phyloP scores from a whole-genome alignment of 1,140 invertebrate species.

The Dinoponera quadriceps region DNA sequence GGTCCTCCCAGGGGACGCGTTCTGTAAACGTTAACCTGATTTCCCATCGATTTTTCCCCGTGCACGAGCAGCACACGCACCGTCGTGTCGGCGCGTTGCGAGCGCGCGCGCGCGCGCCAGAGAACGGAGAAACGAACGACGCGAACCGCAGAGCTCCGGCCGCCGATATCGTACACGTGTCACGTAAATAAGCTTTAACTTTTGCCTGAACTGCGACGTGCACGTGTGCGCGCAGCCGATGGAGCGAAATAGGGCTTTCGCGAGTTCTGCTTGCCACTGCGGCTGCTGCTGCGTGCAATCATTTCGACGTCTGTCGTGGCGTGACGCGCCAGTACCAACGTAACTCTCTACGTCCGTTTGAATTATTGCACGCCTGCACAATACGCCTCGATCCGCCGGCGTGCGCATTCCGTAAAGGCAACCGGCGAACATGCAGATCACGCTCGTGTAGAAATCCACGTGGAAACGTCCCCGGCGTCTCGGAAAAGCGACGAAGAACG shows the following conservation, averaged over 20 bases:
- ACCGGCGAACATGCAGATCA: slow-evolving; percentile 42
- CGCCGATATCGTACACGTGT: slow-evolving; percentile 6
- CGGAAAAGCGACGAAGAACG: background rate
- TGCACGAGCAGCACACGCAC: background rate
- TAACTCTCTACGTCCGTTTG: slow-evolving; percentile 48
- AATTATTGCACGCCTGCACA: slow-evolving; percentile 60
- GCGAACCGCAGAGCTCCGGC: background rate
- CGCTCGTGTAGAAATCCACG: background rate
- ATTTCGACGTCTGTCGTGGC: slow-evolving; percentile 56
- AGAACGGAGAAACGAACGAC: background rate
- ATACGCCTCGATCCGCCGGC: slow-evolving; percentile 40
- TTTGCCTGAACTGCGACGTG: background rate
- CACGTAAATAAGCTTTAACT: slow-evolving; percentile 37
- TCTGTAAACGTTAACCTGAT: slow-evolving; percentile 25
- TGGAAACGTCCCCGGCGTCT: slow-evolving; percentile 1
- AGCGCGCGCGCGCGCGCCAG: no score
- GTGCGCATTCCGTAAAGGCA: slow-evolving; percentile 23
- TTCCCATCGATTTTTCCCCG: slow-evolving; percentile 38
- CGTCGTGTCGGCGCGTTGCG: no score
- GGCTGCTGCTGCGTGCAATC: slow-evolving; percentile 14
- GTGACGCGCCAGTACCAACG: slow-evolving; percentile 17
- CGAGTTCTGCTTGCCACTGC: background rate
- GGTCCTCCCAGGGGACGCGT: background rate
- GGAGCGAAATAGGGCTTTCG: slow-evolving; percentile 27
- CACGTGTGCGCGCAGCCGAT: background rate